Conservation (phyloP, 2,888 invertebrate genomes). For the Petrolisthes manimaculis region DNA sequence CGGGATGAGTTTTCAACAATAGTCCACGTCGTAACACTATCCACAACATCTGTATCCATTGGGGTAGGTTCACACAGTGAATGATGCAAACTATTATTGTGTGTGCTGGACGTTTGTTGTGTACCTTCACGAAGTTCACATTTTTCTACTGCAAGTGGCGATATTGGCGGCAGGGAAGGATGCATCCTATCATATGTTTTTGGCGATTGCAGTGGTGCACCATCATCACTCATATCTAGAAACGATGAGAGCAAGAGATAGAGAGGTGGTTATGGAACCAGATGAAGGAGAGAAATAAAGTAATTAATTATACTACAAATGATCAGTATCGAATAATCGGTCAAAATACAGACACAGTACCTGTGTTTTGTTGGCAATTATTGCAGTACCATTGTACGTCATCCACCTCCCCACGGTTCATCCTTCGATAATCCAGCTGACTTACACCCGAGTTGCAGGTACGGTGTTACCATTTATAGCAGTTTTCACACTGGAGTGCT, state of each 20-base stretch:
- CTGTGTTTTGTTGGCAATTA: too few species aligned
- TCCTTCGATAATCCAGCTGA: too few species aligned
- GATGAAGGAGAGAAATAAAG: not conserved
- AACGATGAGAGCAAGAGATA: slow-evolving; percentile 24
- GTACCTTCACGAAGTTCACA: slow-evolving; percentile 22
- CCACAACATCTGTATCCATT: too few species aligned
- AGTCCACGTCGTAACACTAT: too few species aligned
- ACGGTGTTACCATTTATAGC: not conserved
- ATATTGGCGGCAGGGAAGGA: slow-evolving; percentile 21
- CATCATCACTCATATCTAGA: slow-evolving; percentile 13
- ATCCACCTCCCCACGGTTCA: too few species aligned
- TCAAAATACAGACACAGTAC: too few species aligned
- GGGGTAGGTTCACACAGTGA: slow-evolving; percentile 20
- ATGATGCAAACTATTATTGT: slow-evolving; percentile 26
- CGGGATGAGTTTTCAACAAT: too few species aligned
- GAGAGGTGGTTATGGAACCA: slow-evolving; percentile 7
- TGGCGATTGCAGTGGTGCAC: slow-evolving; percentile 2
- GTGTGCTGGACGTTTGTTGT: slow-evolving; percentile 28
- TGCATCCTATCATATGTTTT: slow-evolving; percentile 5
- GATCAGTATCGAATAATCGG: too few species aligned
- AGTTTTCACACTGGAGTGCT: too few species aligned
- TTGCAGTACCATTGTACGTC: too few species aligned
- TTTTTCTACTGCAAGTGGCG: slow-evolving; percentile 19
- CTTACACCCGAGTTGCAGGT: too few species aligned
- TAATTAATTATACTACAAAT: too few species aligned